Conservation (phyloP, 1,140 invertebrate species). For the Ceratina calcarata region DNA sequence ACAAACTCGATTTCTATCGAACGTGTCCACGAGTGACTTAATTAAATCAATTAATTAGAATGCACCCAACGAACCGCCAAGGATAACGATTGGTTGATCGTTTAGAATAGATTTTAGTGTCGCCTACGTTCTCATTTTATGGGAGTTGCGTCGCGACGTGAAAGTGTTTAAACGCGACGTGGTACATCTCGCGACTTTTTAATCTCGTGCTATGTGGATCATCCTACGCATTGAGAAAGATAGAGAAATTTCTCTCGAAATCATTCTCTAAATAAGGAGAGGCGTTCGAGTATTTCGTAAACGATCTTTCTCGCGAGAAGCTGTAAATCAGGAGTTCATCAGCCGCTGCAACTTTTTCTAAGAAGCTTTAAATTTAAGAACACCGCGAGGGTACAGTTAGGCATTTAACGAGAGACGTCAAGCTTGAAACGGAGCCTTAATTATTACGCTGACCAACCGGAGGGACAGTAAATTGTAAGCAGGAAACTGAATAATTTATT, state of each 20-base stretch:
- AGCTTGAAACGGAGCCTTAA: slow-evolving; percentile 10
- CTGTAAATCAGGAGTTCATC: not conserved
- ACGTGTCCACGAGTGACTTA: slow-evolving; percentile 19
- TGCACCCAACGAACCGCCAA: not conserved
- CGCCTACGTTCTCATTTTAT: slow-evolving; percentile 60
- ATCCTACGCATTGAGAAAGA: slow-evolving; percentile 18
- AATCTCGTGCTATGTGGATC: not conserved
- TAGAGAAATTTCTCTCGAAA: not conserved
- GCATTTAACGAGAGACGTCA: slow-evolving; percentile 3
- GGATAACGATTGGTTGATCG: slow-evolving; percentile 27
- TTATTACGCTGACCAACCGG: slow-evolving; percentile 13
- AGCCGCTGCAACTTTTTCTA: not conserved
- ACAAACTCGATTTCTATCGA: slow-evolving; percentile 1
- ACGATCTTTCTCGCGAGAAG: not conserved
- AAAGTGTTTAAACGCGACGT: slow-evolving; percentile 48
- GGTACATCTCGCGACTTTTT: slow-evolving; percentile 28
- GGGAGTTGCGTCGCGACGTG: slow-evolving; percentile 52
- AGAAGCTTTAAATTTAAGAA: not conserved
- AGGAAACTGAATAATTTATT: slow-evolving; percentile 60
- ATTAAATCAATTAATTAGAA: slow-evolving; percentile 32
- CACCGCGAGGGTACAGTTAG: slow-evolving; percentile 20
- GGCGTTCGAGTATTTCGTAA: not conserved
- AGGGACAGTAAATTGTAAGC: not conserved
- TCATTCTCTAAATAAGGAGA: too few species aligned
- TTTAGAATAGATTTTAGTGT: slow-evolving; percentile 43